phyloP scores from a whole-genome alignment of 1,140 invertebrate species.

The Drosophila nigromelanica region DNA sequence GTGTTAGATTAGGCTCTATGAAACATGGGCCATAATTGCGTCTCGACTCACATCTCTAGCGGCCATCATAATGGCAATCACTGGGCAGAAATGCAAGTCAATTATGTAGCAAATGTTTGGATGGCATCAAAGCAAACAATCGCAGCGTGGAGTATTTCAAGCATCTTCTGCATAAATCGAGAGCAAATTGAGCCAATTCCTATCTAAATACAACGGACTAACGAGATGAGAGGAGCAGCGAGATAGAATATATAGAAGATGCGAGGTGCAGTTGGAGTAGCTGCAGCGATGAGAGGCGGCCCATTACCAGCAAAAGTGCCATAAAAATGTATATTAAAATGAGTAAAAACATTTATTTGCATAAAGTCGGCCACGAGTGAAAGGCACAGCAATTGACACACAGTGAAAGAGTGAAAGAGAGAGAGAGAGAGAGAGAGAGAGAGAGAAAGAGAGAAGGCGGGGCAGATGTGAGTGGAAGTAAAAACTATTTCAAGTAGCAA shows the following conservation, averaged over 20 bases:
- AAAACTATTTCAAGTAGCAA: constrained; percentile 78
- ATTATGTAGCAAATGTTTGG: constrained; percentile 78
- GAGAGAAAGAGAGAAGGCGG: neutral
- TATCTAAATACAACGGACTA: constrained; percentile 77
- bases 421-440: constrained; percentile 3
- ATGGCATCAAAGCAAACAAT: constrained; percentile 71
- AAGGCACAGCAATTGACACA: constrained; percentile 56
- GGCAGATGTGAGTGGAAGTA: constrained; percentile 2
- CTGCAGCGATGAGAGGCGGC: constrained; percentile 49
- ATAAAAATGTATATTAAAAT: constrained; percentile 83
- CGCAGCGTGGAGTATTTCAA: constrained; percentile 68
- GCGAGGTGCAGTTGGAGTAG: constrained; percentile 23
- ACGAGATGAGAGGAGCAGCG: constrained; percentile 63
- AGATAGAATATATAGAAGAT: constrained; percentile 2
- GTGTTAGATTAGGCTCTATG: too few relatives aligned
- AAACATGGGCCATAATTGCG: constrained; percentile 11
- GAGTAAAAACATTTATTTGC: constrained; percentile 82
- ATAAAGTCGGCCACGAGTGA: constrained; percentile 68
- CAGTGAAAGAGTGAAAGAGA: constrained; percentile 11
- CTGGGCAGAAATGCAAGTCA: constrained; percentile 68
- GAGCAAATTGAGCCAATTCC: constrained; percentile 80
- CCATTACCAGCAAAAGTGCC: constrained; percentile 76
- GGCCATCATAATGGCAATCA: constrained; percentile 59
- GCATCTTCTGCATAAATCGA: constrained; percentile 78
- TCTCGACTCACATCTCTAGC: constrained; percentile 44